These are phyloP conservation scores for Meloe dianella DNA, from an alignment of 2,888 invertebrate species.

Conservation along the genomic window DNA sequence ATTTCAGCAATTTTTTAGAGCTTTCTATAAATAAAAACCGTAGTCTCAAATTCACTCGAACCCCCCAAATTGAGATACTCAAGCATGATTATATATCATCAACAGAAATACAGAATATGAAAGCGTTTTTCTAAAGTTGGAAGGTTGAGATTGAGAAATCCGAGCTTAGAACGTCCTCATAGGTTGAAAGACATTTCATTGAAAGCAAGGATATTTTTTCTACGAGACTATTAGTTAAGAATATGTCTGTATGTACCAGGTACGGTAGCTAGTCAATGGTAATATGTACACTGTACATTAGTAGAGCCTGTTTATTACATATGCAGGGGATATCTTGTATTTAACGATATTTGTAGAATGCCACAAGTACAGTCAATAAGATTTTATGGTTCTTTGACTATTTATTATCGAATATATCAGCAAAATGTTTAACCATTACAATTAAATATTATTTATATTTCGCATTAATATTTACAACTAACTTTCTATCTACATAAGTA, in stretches of 20 bases:
- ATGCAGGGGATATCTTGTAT: slow-evolving; percentile 43
- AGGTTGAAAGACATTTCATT: no score
- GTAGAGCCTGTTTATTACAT: slow-evolving; percentile 39
- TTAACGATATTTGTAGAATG: slow-evolving; percentile 40
- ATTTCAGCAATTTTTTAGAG: no score
- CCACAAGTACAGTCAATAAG: slow-evolving; percentile 22
- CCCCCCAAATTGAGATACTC: no score
- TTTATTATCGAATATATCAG: slow-evolving; percentile 5
- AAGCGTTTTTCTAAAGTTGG: no score
- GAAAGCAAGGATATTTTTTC: no score
- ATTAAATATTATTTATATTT: slow-evolving; percentile 17
- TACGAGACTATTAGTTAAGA: background rate
- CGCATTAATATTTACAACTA: slow-evolving; percentile 19
- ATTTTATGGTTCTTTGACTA: slow-evolving; percentile 29
- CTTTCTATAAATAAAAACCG: no score
- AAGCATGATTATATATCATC: no score
- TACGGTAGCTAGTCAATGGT: slow-evolving; percentile 37
- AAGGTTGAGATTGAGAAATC: no score
- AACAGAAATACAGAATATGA: no score
- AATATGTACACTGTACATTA: slow-evolving; percentile 45
- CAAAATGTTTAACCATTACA: slow-evolving; percentile 9
- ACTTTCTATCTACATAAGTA: slow-evolving; percentile 23
- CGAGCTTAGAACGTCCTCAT: no score
- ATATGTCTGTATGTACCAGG: slow-evolving; percentile 33
- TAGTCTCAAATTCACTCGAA: no score